Base-by-base conservation (phyloP, 2,888 invertebrate species). In the Acrobasis consociella region DNA sequence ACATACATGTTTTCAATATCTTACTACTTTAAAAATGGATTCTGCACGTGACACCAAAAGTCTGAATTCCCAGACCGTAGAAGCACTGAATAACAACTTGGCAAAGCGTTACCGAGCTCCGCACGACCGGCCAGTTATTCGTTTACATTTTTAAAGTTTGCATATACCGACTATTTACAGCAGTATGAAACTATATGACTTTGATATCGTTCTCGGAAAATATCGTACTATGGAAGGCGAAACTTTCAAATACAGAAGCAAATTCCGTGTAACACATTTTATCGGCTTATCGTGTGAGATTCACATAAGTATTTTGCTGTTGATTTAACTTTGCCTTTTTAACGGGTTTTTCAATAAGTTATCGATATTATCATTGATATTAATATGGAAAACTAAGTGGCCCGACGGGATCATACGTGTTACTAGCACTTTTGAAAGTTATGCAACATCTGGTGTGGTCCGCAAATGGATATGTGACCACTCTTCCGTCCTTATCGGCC, bases 71-170 rank as follows among this genome's bases (percentile, higher is more conserved):
- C 46, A 13, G 11, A 13, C 46, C 46, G 7, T 13, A 13, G 13
- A 11, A 13, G 42, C 13, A 42, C 42, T 11, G 42, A 11, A 11
- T 13, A 42, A 10, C 11, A 42, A 42, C 13, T 42, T 42, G 42
- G 42, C 13, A 13, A 42, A 11, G 11, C 10, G 10, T 11, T 3
- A 42, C 11, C 46, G 13, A 46, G 10, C 42, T 42, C 11, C 13
- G 11, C n/a, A n/a, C n/a, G n/a, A 46, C 46, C 46, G 10, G 46
- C 46, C 46, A 31, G 31, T 46, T 46, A 46, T 53, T 53, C 37
- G 53, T 37, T 15, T 53, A 38, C 53, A 53, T 53, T 55, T 55
- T 55, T 55, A 55, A 55, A 55, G 38, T 55, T 55, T 39, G 55
- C 55, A 55, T 39, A 39, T n/a, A 53, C n/a, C 9, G n/a, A 53